Base-by-base conservation (phyloP, 2,888 invertebrate species). In the Drosophila engyochracea region DNA sequence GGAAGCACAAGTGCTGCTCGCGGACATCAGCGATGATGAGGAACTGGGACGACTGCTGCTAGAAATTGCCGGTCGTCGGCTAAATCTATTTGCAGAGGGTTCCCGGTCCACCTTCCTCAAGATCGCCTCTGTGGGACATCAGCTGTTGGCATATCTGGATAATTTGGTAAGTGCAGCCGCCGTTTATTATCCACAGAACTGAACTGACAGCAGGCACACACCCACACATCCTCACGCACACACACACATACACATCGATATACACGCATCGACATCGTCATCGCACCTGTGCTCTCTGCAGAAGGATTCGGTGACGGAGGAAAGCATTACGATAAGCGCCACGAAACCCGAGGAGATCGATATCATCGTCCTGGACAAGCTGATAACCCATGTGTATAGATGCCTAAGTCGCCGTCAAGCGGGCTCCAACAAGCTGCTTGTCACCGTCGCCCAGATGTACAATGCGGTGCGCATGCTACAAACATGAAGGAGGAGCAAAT, bases 21-120 rank as follows among this genome's bases (percentile, higher is more conserved):
- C 95, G 19, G 94, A 95, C 28, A 95, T 98, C 7, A 95, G 95
- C 66, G 96, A 97, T 74, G 95, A 95, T n/a, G 95, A 95, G 83
- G 93, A 95, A 52, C 92, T 98, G 68, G 96, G 97, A 14, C 94
- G 95, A 1, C 95, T 96, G 76, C 94, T 99, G 70, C 93, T 98
- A 33, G 95, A 96, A 33, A 95, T 98, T 64, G 97, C 96, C n/a
- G 97, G 97, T 9, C 96, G 97, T 91, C 95, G 98, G 78, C 93
- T 98, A 72, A 95, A 96, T 92, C 94, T 96, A 54, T 95, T 94
- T 80, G 94, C 96, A 83, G 95, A 94, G 82, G 95, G 94, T 83
- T 95, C 95, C 71, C 95, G 93, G 76, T 93, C 94, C 91, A 94
- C 95, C 83, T 95, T 95, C 81, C 95, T 94, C 92, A 96, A 95